Evolutionary conservation across 2,888 invertebrate genomes (phyloP).

Genomic region (Escarpia spicata): DNA sequence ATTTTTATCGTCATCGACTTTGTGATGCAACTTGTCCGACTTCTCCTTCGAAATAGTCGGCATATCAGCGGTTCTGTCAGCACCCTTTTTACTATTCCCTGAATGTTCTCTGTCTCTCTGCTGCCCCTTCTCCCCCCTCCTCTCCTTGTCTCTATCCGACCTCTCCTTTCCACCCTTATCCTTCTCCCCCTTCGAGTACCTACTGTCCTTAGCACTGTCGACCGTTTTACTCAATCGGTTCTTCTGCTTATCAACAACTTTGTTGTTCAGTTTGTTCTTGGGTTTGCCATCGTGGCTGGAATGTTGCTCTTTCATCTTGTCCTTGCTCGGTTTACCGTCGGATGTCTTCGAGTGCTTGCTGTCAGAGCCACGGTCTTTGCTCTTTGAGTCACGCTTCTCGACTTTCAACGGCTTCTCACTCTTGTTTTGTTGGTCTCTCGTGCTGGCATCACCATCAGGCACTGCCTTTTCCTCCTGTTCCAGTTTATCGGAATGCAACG

Average conservation of each 20-base stretch:
- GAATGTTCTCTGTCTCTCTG: background rate
- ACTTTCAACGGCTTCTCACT: background rate
- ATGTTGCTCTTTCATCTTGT: background rate
- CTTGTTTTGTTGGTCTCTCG: background rate
- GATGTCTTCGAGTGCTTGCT: background rate
- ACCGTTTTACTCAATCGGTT: background rate
- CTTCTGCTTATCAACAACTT: background rate
- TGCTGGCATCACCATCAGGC: background rate
- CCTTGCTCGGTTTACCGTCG: background rate
- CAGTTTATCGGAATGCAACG: background rate
- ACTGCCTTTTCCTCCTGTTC: background rate
- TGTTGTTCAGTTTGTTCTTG: background rate
- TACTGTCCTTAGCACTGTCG: slow-evolving; percentile 23
- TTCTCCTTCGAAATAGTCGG: background rate
- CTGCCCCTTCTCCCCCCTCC: slow-evolving; percentile 17
- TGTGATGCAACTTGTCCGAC: background rate
- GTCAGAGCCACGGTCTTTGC: background rate
- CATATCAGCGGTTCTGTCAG: background rate
- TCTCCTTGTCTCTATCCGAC: slow-evolving; percentile 17
- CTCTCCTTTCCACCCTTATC: background rate
- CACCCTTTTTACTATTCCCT: background rate
- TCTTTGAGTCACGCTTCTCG: background rate
- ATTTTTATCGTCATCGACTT: background rate
- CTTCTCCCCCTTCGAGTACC: slow-evolving; percentile 23
- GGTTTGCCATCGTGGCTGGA: background rate